Conservation (phyloP, 1,140 invertebrate genomes). For the Coelopa frigida region DNA sequence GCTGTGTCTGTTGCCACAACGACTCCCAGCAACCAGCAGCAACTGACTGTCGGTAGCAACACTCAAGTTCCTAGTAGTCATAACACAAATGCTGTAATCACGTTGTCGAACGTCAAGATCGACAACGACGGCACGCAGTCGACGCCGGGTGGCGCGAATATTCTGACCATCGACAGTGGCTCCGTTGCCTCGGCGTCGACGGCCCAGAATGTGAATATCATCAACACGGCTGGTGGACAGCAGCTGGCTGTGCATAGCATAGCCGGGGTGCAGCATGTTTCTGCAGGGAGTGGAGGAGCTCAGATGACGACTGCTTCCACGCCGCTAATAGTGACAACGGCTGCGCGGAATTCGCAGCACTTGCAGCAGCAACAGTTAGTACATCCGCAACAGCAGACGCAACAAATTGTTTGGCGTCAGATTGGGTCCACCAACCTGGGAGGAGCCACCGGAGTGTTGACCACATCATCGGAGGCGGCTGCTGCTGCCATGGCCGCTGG, state of each 20-base stretch:
- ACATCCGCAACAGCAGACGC: slow-evolving; percentile 21
- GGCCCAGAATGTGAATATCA: slow-evolving; percentile 32
- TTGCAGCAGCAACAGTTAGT: slow-evolving; percentile 19
- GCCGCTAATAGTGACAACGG: slow-evolving; percentile 30
- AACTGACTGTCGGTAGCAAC: slow-evolving; percentile 3
- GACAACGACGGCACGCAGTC: background rate
- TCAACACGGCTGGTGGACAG: slow-evolving; percentile 37
- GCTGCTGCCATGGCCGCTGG: slow-evolving; percentile 22
- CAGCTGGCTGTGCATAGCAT: slow-evolving; percentile 40
- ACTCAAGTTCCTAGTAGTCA: slow-evolving; percentile 22
- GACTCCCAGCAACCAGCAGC: background rate
- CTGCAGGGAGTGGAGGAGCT: slow-evolving; percentile 12
- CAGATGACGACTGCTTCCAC: slow-evolving; percentile 12
- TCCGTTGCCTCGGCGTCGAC: slow-evolving; percentile 8
- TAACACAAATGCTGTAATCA: slow-evolving; percentile 37
- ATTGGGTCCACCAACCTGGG: slow-evolving; percentile 31
- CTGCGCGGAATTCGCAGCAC: slow-evolving; percentile 18
- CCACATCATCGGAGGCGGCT: slow-evolving; percentile 23
- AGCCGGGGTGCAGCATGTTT: slow-evolving; percentile 17
- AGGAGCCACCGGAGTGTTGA: slow-evolving; percentile 21
- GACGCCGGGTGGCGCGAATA: slow-evolving; percentile 1
- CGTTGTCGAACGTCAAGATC: slow-evolving; percentile 35
- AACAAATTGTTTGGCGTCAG: slow-evolving; percentile 35
- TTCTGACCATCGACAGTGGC: slow-evolving; percentile 12
- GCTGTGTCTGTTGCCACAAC: background rate